These are phyloP conservation scores for Sinelater perroti DNA, from an alignment of 2,888 invertebrate genomes.

Conservation along the genomic window DNA sequence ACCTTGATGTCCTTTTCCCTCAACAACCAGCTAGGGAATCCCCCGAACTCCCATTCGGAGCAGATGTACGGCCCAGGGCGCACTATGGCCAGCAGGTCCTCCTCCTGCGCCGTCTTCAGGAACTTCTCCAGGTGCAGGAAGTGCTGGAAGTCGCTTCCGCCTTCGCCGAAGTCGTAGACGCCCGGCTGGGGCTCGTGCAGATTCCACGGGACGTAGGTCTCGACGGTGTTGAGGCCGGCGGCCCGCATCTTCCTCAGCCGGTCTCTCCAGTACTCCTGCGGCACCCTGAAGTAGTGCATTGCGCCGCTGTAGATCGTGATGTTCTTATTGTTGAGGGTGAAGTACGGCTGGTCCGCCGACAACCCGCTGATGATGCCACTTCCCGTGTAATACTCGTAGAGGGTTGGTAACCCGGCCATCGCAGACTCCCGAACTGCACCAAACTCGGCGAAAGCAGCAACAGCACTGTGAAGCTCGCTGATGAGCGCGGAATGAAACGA, in stretches of 20 bases:
- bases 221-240: constrained; percentile 86
- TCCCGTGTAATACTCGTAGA: constrained; percentile 62
- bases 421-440: constrained; percentile 33
- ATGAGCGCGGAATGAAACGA: constrained; percentile 16
- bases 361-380: constrained; percentile 54
- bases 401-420: constrained; percentile 50
- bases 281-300: constrained; percentile 87
- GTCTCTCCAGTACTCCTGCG: constrained; percentile 80
- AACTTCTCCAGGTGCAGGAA: constrained; percentile 71
- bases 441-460: no score
- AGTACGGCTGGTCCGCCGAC: constrained; percentile 51
- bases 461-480: no score
- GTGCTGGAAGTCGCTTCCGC: constrained; percentile 64
- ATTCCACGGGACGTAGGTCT: constrained; percentile 89
- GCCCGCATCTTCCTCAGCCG: constrained; percentile 78
- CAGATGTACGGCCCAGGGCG: constrained; percentile 93
- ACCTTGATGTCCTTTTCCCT: constrained; percentile 62
- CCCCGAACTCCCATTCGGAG: constrained; percentile 81
- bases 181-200: constrained; percentile 81
- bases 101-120: constrained; percentile 75
- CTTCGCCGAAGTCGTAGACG: constrained; percentile 69
- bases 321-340: constrained; percentile 59
- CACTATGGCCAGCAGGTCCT: constrained; percentile 80
- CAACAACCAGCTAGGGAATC: constrained; percentile 48
- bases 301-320: constrained; percentile 63